Evolutionary conservation across 1,140 invertebrate species (phyloP).

Genomic region (Lordiphosa mommai): DNA sequence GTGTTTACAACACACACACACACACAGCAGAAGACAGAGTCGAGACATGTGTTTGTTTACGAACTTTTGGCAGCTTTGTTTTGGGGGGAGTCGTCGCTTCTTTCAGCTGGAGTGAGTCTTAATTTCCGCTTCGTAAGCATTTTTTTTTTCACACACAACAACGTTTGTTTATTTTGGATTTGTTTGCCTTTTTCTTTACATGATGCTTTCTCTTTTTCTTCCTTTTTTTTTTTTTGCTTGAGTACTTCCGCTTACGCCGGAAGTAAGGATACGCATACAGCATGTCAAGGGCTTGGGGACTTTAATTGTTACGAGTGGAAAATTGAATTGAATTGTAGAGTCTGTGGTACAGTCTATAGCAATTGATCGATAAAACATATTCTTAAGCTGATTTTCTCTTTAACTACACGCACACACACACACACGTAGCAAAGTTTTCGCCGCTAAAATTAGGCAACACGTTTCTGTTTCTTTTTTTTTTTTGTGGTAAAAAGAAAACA

Average conservation of each 20-base stretch:
- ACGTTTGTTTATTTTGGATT: conserved; percentile 57
- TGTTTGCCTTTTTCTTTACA: conserved; percentile 48
- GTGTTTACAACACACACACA: conserved; percentile 64
- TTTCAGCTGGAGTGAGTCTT: conserved; percentile 61
- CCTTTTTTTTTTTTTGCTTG: conserved; percentile 53
- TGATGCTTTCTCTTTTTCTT: conserved; percentile 21
- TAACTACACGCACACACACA: background rate
- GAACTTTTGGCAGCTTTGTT: conserved; percentile 74
- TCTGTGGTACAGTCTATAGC: conserved; percentile 9
- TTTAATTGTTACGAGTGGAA: conserved; percentile 65
- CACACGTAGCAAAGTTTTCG: conserved; percentile 24
- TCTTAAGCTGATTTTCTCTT: background rate
- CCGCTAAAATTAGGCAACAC: conserved; percentile 41
- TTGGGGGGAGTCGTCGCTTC: conserved; percentile 30
- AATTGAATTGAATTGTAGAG: conserved; percentile 57
- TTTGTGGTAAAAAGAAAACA: conserved; percentile 17
- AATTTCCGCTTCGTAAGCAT: conserved; percentile 75
- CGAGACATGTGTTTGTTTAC: conserved; percentile 74
- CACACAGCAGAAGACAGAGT: conserved; percentile 7
- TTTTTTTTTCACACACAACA: conserved; percentile 48
- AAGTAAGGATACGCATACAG: conserved; percentile 49
- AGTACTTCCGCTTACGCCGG: conserved; percentile 69
- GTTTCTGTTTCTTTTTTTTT: conserved; percentile 3
- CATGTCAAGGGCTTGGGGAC: conserved; percentile 30
- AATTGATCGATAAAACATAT: conserved; percentile 40